phyloP scores from a whole-genome alignment of 2,113 vertebrate species.

The Ornithorhynchus anatinus region DNA sequence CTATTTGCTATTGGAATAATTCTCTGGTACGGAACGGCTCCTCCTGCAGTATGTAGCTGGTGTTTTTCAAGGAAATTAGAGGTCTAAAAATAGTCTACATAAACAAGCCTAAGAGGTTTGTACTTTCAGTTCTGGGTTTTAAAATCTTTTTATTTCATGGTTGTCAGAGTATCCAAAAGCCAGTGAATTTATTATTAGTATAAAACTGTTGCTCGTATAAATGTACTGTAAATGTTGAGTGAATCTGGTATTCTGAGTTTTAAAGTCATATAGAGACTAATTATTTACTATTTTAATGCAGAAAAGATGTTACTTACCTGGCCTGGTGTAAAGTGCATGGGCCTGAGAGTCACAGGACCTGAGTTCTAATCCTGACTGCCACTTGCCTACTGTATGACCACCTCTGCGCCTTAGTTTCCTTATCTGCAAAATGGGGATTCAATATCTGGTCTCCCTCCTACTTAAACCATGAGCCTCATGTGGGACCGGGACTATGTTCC shows the following conservation, averaged over 20 bases:
- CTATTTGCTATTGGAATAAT: slow-evolving; percentile 44
- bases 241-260: not conserved
- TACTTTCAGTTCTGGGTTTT: slow-evolving; percentile 65
- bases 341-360: no score
- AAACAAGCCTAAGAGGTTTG: slow-evolving; percentile 67
- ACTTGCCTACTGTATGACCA: no score
- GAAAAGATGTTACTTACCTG: no score
- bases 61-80: slow-evolving; percentile 72
- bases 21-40: slow-evolving; percentile 52
- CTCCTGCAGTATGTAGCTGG: slow-evolving; percentile 39
- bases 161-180: slow-evolving; percentile 53
- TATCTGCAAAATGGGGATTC: no score
- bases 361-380: no score
- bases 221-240: slow-evolving; percentile 1
- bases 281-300: no score
- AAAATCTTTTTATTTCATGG: slow-evolving; percentile 61
- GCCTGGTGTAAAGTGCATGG: no score
- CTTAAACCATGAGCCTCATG: no score
- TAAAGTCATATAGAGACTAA: not conserved
- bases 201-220: not conserved
- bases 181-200: slow-evolving; percentile 41
- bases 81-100: slow-evolving; percentile 70
- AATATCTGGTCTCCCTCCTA: no score
- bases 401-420: no score
- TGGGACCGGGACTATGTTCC: no score